phyloP scores from a whole-genome alignment of 2,888 invertebrate species.

The Drosophila mulleri region DNA sequence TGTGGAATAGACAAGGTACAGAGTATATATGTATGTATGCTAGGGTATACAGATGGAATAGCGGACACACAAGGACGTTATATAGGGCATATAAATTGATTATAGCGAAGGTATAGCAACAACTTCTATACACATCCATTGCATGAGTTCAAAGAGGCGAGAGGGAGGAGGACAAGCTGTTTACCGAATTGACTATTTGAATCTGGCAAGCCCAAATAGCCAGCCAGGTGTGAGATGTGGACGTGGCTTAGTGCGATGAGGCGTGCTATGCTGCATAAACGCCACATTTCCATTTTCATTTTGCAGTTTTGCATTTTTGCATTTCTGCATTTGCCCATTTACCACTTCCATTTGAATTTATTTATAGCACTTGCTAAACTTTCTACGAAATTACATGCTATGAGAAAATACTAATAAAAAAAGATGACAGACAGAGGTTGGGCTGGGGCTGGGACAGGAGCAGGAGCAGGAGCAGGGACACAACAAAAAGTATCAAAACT shows the following conservation, averaged over 20 bases:
- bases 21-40: neutral
- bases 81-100: neutral
- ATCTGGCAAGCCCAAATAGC: neutral
- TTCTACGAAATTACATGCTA: constrained; percentile 73
- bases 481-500: constrained; percentile 76
- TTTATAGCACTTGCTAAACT: constrained; percentile 72
- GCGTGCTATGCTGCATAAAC: constrained; percentile 18
- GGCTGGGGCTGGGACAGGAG: neutral
- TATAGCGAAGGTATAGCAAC: neutral
- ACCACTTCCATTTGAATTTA: constrained; percentile 56
- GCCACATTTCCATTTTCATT: constrained; percentile 44
- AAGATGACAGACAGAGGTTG: constrained; percentile 18
- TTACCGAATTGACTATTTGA: neutral
- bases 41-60: neutral
- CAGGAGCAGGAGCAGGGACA: neutral
- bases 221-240: constrained; percentile 3
- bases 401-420: constrained; percentile 2
- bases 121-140: neutral
- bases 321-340: constrained; percentile 15
- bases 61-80: too few species aligned
- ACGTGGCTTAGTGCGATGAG: constrained; percentile 43
- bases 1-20: too few species aligned
- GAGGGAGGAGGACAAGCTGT: neutral
- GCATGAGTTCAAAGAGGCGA: neutral
- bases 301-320: constrained; percentile 4